phyloP scores from a whole-genome alignment of 2,797 vertebrate genomes.

The Alectoris magna region DNA sequence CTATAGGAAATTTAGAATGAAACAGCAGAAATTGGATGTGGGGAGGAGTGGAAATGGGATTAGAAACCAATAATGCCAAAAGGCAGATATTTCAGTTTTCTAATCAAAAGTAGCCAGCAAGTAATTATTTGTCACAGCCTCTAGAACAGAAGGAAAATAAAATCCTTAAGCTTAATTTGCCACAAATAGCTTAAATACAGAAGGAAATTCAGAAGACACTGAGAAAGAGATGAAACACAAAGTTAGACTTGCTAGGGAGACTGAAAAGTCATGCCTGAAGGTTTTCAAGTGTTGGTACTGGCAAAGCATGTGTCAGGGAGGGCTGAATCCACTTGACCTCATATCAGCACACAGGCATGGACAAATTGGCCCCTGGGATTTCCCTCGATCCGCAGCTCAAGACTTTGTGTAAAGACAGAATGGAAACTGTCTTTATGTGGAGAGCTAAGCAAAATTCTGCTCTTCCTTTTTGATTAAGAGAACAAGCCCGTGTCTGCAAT shows the following conservation, averaged over 20 bases:
- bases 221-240: not conserved
- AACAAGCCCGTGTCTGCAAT: not conserved
- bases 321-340: not conserved
- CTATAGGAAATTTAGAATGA: not conserved
- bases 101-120: not conserved
- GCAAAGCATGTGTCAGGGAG: not conserved
- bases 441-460: constrained; percentile 8
- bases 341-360: not conserved
- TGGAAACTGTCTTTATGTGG: not conserved
- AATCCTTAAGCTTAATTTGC: not conserved
- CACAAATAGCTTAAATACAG: not conserved
- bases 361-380: not conserved
- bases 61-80: not conserved
- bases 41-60: not conserved
- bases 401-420: not conserved
- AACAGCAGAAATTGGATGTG: not conserved
- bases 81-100: not conserved
- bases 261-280: not conserved
- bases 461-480: not conserved
- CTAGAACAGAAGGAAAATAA: not conserved
- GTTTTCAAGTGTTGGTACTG: not conserved
- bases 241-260: not conserved
- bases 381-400: not conserved
- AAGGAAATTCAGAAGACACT: not conserved
- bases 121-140: not conserved